Evolutionary conservation across 2,888 invertebrate species (phyloP), one percentile per base, ranked within the genome.

Genomic region (Hydropsyche betteni): DNA sequence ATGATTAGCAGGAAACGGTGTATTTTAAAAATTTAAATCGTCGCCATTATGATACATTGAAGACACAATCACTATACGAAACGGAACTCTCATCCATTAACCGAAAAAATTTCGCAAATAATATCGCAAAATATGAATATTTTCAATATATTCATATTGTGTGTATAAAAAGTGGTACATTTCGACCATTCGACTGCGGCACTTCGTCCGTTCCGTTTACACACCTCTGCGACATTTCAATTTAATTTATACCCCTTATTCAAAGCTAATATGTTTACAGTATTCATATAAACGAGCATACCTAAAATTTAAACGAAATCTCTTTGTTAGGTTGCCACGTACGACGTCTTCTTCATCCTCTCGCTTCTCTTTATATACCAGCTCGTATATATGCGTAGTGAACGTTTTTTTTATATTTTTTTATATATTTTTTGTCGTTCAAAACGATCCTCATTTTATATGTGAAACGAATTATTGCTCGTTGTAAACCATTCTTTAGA

Each of bases 321-420:
- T 77, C 70, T 77, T 77, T 77, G 77, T 77, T 74, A 77, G 73
- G 69, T 75, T 75, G 69, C 74, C 77, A 77, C 64, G 69, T 53
- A 74, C 73, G 77, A 75, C 51, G 74, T 74, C 77, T 77, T 74
- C 72, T 72, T 72, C 72, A 72, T 55, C 55, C 14, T 55, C 14
- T 53, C 53, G n/a, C 53, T 53, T 53, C 53, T 14, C n/a, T 16
- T 16, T 14, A 55, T 55, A n/a, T 55, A 2, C 55, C 16, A n/a
- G n/a, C 55, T 55, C 55, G 16, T 16, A 33, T 64, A 24, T 24
- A 24, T 24, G 24, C 24, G 24, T 24, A 24, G 24, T 24, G 24
- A 24, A 2, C 24, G 34, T 36, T 64, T 12, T 64, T 12, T 64
- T 44, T 24, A 24, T 24, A 24, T 24, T 64, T 64, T 36, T 64